These are phyloP conservation scores for Fukomys damarensis DNA, from an alignment of 2,113 vertebrate species.

Conservation along the genomic window DNA sequence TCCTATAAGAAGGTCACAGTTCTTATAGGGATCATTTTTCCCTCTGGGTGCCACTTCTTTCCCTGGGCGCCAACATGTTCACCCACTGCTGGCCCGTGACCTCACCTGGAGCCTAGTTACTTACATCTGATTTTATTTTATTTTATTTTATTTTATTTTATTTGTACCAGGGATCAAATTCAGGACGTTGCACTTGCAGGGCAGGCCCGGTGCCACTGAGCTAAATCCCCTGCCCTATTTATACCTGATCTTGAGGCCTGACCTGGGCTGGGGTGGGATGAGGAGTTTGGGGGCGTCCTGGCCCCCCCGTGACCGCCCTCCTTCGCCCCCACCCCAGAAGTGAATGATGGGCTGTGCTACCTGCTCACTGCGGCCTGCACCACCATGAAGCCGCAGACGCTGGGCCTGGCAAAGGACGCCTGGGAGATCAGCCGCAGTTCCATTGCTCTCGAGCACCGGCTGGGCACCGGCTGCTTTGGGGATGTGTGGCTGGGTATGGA, in stretches of 20 bases:
- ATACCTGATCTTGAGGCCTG: neutral
- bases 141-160: no score
- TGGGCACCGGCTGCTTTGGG: slow-evolving; percentile 98
- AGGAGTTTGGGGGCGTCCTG: neutral
- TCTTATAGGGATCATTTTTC: neutral
- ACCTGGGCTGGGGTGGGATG: neutral
- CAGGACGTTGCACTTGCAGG: no score
- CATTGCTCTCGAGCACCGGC: slow-evolving; percentile 89
- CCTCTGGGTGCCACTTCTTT: neutral
- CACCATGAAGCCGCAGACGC: slow-evolving; percentile 92
- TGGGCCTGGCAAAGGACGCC: slow-evolving; percentile 95
- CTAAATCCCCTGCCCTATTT: neutral
- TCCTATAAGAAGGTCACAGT: neutral
- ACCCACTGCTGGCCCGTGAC: neutral
- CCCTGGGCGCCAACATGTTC: neutral
- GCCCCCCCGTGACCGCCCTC: neutral
- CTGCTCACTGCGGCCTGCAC: slow-evolving; percentile 91
- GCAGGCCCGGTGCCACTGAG: no score
- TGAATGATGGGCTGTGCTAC: slow-evolving; percentile 95
- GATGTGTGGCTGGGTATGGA: slow-evolving; percentile 98
- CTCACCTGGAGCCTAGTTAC: neutral
- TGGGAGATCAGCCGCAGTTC: slow-evolving; percentile 94
- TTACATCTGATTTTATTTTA: neutral
- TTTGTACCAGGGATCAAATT: no score
- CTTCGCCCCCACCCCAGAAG: slow-evolving; percentile 79